Evolutionary conservation across 1,140 invertebrate species (phyloP).

Genomic region (Trachelipus rathkii): DNA sequence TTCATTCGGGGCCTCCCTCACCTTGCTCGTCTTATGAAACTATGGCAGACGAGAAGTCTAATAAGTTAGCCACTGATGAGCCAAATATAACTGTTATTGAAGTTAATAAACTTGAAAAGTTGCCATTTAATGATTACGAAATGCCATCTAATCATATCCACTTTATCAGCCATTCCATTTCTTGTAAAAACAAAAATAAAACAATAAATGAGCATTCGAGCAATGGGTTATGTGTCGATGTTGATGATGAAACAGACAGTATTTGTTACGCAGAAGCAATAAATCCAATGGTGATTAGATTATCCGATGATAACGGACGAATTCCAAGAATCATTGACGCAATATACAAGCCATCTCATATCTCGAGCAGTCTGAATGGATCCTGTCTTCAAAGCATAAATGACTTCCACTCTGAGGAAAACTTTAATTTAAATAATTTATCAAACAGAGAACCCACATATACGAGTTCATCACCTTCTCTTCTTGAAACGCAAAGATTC

Average conservation of each 20-base stretch:
- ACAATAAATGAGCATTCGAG: constrained; percentile 23
- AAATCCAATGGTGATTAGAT: constrained; percentile 26
- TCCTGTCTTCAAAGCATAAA: too few species aligned
- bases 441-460: too few species aligned
- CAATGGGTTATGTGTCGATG: background rate
- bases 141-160: constrained; percentile 38
- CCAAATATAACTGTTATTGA: constrained; percentile 44
- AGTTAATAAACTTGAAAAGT: constrained; percentile 35
- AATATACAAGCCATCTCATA: background rate
- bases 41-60: constrained; percentile 26
- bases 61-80: constrained; percentile 18
- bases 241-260: background rate
- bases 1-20: constrained; percentile 43
- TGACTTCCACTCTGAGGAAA: too few species aligned
- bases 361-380: background rate
- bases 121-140: constrained; percentile 22
- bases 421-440: too few species aligned
- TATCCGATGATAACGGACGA: background rate
- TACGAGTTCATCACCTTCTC: too few species aligned
- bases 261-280: constrained; percentile 40
- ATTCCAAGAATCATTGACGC: background rate
- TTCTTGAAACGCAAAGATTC: background rate
- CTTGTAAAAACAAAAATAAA: constrained; percentile 23
- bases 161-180: constrained; percentile 36
- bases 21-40: constrained; percentile 35